Conservation (phyloP, 2,888 invertebrate species). For the Cephus rjabovi region DNA sequence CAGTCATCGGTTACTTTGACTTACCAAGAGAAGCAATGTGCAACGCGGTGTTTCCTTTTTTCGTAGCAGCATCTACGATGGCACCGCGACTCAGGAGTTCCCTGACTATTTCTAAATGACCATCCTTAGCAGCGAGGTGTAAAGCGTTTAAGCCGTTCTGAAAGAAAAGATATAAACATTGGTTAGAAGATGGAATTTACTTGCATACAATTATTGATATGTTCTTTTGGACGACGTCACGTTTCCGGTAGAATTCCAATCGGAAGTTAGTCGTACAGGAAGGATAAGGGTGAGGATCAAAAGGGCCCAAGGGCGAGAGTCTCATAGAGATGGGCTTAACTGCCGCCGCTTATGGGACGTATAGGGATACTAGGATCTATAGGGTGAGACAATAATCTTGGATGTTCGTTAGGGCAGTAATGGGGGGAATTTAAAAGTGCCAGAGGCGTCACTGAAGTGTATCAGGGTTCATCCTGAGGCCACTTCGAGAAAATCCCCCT, state of each 20-base stretch:
- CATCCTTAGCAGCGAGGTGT: conserved; percentile 97
- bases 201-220: not conserved
- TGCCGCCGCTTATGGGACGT: not conserved
- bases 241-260: not conserved
- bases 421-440: not conserved
- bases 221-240: not conserved
- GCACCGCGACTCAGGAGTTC: conserved; percentile 92
- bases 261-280: not conserved
- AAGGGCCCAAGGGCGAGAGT: not conserved
- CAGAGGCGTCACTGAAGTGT: not conserved
- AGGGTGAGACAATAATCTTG: not conserved
- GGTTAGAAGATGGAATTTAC: not conserved
- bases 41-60: conserved; percentile 96
- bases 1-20: not conserved
- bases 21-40: conserved; percentile 93
- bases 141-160: conserved; percentile 98
- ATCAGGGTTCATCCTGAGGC: not conserved
- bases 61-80: conserved; percentile 94
- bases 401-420: not conserved
- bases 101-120: conserved; percentile 92
- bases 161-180: conserved; percentile 42
- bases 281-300: not conserved
- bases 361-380: not conserved
- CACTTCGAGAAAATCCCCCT: not conserved
- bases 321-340: not conserved